These are phyloP conservation scores for Ornithoptera alexandrae DNA, from an alignment of 2,888 invertebrate genomes.

Conservation along the genomic window DNA sequence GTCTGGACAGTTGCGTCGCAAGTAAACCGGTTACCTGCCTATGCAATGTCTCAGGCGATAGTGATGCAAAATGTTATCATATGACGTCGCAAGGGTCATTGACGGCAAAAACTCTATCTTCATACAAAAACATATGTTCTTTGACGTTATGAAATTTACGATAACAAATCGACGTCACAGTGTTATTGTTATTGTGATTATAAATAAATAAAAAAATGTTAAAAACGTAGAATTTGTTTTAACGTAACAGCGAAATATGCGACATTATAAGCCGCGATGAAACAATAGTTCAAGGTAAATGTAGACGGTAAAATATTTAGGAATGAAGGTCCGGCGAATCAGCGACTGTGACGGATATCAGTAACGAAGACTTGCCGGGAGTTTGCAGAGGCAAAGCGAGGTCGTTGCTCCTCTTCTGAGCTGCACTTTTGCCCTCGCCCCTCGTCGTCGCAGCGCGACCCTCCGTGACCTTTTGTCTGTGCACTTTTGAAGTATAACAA, in stretches of 20 bases:
- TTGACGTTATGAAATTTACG: background rate
- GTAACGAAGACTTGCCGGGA: constrained; percentile 51
- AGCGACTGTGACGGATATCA: constrained; percentile 57
- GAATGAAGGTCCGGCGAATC: constrained; percentile 41
- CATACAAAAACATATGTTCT: background rate
- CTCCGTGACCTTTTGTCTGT: constrained; percentile 38
- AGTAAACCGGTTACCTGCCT: constrained; percentile 25
- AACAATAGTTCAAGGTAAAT: constrained; percentile 30
- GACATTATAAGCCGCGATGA: constrained; percentile 13
- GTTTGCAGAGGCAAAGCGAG: constrained; percentile 58
- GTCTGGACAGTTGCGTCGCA: constrained; percentile 22
- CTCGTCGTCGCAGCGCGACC: constrained; percentile 41
- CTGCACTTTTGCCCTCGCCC: constrained; percentile 61
- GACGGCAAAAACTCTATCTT: background rate
- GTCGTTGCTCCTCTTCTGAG: constrained; percentile 60
- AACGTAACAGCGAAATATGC: constrained; percentile 5
- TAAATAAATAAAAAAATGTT: background rate
- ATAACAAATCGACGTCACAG: background rate
- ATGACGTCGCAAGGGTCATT: constrained; percentile 12
- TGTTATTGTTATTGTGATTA: background rate
- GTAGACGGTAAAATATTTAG: constrained; percentile 26
- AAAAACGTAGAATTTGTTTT: background rate
- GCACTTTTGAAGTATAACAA: constrained; percentile 1
- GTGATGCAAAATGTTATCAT: constrained; percentile 24
- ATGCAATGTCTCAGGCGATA: constrained; percentile 25